These are phyloP conservation scores for Amaurobius ferox DNA, from an alignment of 2,888 invertebrate species.

Conservation along the genomic window DNA sequence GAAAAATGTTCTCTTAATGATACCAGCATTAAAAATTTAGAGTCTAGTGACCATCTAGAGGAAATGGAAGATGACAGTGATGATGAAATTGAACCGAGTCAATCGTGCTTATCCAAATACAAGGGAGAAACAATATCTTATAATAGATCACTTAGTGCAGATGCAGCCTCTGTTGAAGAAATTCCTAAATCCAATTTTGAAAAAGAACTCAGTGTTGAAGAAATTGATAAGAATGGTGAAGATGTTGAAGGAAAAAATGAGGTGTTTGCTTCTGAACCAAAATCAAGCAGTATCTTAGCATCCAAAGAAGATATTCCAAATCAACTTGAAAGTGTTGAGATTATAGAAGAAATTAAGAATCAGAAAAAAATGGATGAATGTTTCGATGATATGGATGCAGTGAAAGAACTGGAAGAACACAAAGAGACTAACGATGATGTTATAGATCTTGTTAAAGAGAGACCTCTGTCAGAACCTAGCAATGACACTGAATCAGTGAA, in stretches of 20 bases:
- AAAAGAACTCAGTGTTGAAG: not conserved
- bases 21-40: not conserved
- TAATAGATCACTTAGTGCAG: not conserved
- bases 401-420: not conserved
- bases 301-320: not conserved
- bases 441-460: not conserved
- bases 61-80: constrained; percentile 29
- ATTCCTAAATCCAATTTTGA: not conserved
- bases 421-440: not conserved
- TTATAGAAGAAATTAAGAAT: not conserved
- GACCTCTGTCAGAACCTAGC: not conserved
- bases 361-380: not conserved
- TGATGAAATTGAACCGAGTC: constrained; percentile 63
- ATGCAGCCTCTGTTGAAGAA: not conserved
- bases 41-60: not conserved
- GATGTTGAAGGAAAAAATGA: not conserved
- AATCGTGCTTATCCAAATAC: constrained; percentile 45
- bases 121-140: constrained; percentile 17
- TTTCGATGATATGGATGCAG: not conserved
- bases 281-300: too few species aligned
- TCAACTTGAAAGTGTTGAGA: not conserved
- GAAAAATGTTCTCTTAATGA: not conserved
- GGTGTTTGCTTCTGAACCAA: not conserved
- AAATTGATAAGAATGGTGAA: not conserved
- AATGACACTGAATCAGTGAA: not conserved